phyloP scores from a whole-genome alignment of 2,113 vertebrate genomes.

The Istiophorus platypterus region DNA sequence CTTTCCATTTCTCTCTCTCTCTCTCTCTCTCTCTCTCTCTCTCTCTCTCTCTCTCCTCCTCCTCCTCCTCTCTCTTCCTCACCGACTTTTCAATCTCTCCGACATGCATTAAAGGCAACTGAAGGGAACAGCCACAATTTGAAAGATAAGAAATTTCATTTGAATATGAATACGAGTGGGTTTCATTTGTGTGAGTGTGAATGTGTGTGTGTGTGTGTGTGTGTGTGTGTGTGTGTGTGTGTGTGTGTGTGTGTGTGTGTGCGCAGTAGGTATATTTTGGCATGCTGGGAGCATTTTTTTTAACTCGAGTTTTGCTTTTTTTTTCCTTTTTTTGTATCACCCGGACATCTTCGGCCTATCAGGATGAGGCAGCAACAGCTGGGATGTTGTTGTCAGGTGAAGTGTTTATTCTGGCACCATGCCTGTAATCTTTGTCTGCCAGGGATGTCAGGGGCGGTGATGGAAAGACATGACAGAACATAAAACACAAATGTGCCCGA shows the following conservation, averaged over 20 bases:
- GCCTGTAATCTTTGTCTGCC: slow-evolving; percentile 73
- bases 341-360: slow-evolving; percentile 61
- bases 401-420: slow-evolving; percentile 64
- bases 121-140: slow-evolving; percentile 78
- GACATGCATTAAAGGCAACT: slow-evolving; percentile 74
- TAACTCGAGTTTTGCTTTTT: slow-evolving; percentile 60
- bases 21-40: slow-evolving; percentile 32
- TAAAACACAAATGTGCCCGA: slow-evolving; percentile 44
- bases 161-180: slow-evolving; percentile 79
- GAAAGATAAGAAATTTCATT: slow-evolving; percentile 75
- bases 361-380: slow-evolving; percentile 42
- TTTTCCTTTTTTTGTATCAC: slow-evolving; percentile 67
- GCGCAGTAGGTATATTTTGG: slow-evolving; percentile 55
- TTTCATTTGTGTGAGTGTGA: slow-evolving; percentile 55
- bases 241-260: slow-evolving; percentile 22
- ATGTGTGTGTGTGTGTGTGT: slow-evolving; percentile 34
- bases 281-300: slow-evolving; percentile 39
- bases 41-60: slow-evolving; percentile 26
- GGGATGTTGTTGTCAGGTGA: slow-evolving; percentile 72
- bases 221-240: slow-evolving; percentile 34
- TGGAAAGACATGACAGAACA: slow-evolving; percentile 65
- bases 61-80: slow-evolving; percentile 55
- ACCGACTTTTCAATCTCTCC: slow-evolving; percentile 80
- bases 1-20: slow-evolving; percentile 53
- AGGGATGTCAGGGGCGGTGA: slow-evolving; percentile 62